Evolutionary conservation across 2,113 vertebrate genomes (phyloP).

Genomic region (Pomatostomus ruficeps): DNA sequence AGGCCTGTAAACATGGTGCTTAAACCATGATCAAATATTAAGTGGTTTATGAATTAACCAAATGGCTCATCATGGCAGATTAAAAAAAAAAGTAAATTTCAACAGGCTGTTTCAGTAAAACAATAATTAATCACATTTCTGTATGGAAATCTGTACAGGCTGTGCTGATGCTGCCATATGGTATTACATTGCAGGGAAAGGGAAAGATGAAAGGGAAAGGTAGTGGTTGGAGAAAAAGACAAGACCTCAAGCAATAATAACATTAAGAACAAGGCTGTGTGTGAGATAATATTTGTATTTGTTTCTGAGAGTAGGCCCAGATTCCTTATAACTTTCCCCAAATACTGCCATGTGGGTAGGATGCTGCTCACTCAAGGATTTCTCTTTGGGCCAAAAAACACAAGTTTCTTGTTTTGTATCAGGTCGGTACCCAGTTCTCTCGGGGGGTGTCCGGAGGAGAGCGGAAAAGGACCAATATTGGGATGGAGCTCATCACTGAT

Average conservation of each 20-base stretch:
- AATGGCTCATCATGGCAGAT: not conserved
- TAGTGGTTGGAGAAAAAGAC: not conserved
- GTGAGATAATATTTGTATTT: not conserved
- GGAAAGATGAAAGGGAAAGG: not conserved
- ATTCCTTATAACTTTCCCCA: not conserved
- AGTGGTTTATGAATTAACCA: not conserved
- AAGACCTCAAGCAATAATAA: not conserved
- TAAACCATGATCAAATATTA: not conserved
- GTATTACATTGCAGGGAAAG: not conserved
- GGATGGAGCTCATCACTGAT: conserved; percentile 93
- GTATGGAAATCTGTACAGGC: not conserved
- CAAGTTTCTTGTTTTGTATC: not conserved
- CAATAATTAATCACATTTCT: not conserved
- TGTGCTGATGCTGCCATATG: not conserved
- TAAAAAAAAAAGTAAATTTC: not conserved
- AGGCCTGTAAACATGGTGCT: not conserved
- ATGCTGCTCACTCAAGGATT: not conserved
- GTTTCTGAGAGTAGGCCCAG: not conserved
- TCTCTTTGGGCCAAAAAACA: not conserved
- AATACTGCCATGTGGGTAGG: rapidly evolving
- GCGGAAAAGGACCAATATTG: conserved; percentile 91
- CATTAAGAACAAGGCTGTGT: rapidly evolving
- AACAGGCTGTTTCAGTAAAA: not conserved
- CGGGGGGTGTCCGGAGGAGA: conserved; percentile 93
- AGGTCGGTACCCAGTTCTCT: conserved; percentile 89